Percentiles rank a stretch among this genome's conserved stretches.
phyloP scores from a whole-genome alignment of 2,113 vertebrate genomes.

The Diadophis punctatus region DNA sequence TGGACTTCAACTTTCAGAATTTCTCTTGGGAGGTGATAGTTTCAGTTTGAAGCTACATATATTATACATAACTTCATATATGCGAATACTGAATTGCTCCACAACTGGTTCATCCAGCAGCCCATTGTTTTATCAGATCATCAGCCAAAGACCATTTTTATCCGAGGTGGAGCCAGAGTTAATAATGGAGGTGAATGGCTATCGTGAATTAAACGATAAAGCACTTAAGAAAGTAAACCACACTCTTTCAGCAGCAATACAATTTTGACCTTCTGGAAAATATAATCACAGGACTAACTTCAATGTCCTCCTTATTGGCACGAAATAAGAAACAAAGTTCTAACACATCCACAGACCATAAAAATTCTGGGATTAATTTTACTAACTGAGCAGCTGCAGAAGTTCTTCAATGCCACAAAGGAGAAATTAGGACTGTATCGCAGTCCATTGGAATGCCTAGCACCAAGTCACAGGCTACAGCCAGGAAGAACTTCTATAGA shows the following conservation, averaged over 20 bases:
- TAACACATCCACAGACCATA: slow-evolving; percentile 57
- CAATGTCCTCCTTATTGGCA: slow-evolving; percentile 48
- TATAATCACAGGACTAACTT: slow-evolving; percentile 38
- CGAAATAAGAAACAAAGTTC: slow-evolving; percentile 60
- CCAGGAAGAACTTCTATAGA: background rate
- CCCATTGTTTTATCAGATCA: background rate
- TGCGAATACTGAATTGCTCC: background rate
- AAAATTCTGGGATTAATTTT: slow-evolving; percentile 62
- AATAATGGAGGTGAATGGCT: slow-evolving; percentile 8
- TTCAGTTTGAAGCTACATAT: background rate
- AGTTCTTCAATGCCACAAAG: slow-evolving; percentile 52
- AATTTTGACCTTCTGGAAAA: slow-evolving; percentile 50
- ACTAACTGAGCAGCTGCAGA: slow-evolving; percentile 63
- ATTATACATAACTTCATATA: background rate
- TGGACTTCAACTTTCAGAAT: background rate
- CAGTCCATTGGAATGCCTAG: slow-evolving; percentile 19
- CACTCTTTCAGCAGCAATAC: slow-evolving; percentile 42
- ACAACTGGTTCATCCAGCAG: background rate
- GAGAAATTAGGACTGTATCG: slow-evolving; percentile 33
- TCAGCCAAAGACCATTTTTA: slow-evolving; percentile 1
- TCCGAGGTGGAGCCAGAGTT: accelerated
- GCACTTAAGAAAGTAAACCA: slow-evolving; percentile 48
- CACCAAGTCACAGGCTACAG: background rate
- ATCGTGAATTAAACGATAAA: slow-evolving; percentile 49
- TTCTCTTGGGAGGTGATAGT: background rate